Evolutionary conservation across 1,140 invertebrate genomes (phyloP), one percentile per base, ranked within the genome.

Genomic region (Heliconius eleuchia): DNA sequence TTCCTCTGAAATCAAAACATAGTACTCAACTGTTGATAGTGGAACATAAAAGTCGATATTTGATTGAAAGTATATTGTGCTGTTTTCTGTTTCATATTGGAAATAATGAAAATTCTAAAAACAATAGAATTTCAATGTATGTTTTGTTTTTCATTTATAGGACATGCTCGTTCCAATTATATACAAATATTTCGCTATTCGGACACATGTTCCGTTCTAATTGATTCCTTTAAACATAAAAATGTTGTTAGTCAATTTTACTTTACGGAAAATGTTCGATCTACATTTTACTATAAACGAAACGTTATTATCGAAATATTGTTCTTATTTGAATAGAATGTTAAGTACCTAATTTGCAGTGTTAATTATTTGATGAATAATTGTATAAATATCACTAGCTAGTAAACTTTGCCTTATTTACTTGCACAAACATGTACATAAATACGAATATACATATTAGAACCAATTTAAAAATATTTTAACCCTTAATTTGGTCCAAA

Each of bases 71-170:
- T 30, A 66, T 30, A 66, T 27, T 27, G 23, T 27, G n/a, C 16
- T 30, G 60, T 66, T 66, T 66, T 30, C 55, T 66, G 9, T 66
- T 27, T 66, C n/a, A 9, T 66, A 30, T 66, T 66, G 23, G 23
- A 66, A 27, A 66, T 66, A 66, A 66, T 66, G 23, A 66, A 66
- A 66, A 66, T 66, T 66, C 60, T 3, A 66, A 66, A 66, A 66
- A 66, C 23, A 66, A 66, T 66, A 16, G 11, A 5, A 27, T 16
- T 66, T 30, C 6, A 37, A 6, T 37, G 34, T 8, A 37, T 16
- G 27, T 66, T 30, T 23, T 57, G 23, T 57, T 9, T 57, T 57
- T 30, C 42, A 30, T 66, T 16, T 27, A 66, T 30, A 16, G 60
- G 60, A 30, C 60, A 66, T 66, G 60, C 6, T 66, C 60, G 60